Conservation (phyloP, 2,797 vertebrate species). For the Myotis pilosus region DNA sequence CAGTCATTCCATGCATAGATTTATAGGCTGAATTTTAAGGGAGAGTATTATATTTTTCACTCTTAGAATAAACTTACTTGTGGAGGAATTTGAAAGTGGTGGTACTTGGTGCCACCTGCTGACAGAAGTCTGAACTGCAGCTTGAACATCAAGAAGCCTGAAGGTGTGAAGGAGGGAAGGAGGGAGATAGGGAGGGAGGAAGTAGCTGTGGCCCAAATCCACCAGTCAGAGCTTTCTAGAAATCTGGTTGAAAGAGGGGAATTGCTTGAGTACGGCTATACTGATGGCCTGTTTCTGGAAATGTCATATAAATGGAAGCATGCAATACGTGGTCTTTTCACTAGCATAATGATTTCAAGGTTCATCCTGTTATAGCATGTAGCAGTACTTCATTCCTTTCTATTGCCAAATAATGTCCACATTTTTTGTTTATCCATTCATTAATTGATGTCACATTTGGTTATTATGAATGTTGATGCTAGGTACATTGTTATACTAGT, state of each 20-base stretch:
- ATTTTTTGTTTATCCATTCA: too few species aligned
- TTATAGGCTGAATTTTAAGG: background rate
- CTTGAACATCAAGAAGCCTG: background rate
- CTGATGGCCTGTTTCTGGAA: background rate
- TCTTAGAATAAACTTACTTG: background rate
- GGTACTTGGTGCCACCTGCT: background rate
- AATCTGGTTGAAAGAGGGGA: background rate
- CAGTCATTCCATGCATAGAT: background rate
- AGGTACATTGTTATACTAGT: too few species aligned
- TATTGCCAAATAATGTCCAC: too few species aligned
- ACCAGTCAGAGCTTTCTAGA: background rate
- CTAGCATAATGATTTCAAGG: background rate
- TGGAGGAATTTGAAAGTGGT: background rate
- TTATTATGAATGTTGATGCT: too few species aligned
- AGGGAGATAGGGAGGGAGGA: background rate
- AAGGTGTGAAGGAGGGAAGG: too few species aligned
- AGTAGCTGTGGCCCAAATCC: background rate
- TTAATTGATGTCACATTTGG: too few species aligned
- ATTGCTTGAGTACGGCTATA: background rate
- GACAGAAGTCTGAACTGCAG: background rate
- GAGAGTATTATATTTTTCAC: background rate
- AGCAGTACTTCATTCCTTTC: too few species aligned
- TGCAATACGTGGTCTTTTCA: too few species aligned
- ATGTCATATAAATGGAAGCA: too few species aligned
- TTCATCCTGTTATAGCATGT: too few species aligned